These are phyloP conservation scores for Pelodytes ibericus DNA, from an alignment of 2,797 vertebrate genomes.

Conservation along the genomic window DNA sequence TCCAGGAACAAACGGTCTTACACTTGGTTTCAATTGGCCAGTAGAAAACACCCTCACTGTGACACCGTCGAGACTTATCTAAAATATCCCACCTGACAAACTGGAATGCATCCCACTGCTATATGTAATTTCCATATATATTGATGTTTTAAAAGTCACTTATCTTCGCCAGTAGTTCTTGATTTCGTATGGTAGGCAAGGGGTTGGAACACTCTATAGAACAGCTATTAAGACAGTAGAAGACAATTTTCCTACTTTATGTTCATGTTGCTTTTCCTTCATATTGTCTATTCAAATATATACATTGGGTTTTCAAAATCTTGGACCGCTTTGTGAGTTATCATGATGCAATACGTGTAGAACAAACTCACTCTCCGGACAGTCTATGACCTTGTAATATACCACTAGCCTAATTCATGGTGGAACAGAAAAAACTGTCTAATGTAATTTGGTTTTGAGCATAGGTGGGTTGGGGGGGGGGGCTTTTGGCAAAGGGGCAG, in stretches of 20 bases:
- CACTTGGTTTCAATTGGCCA: conserved; percentile 16
- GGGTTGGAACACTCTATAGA: neutral
- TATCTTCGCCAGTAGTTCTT: conserved; percentile 12
- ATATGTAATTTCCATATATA: conserved; percentile 49
- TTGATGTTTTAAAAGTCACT: conserved; percentile 32
- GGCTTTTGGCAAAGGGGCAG: no score
- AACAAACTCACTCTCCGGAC: no score
- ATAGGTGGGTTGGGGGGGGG: no score
- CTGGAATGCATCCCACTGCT: conserved; percentile 16
- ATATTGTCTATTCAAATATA: no score
- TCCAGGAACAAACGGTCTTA: conserved; percentile 9
- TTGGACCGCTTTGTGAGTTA: no score
- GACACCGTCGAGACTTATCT: conserved; percentile 18
- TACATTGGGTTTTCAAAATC: no score
- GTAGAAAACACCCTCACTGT: conserved; percentile 27
- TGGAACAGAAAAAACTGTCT: no score
- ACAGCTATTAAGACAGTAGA: conserved; percentile 1
- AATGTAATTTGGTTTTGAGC: no score
- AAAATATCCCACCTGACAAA: conserved; percentile 22
- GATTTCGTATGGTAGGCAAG: conserved; percentile 6
- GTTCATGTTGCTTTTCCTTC: neutral
- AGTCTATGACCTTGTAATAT: no score
- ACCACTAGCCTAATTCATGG: no score
- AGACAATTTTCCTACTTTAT: conserved; percentile 19
- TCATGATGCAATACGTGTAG: no score